Percentiles rank a stretch among this genome's conserved stretches.
phyloP scores from a whole-genome alignment of 2,113 vertebrate genomes.

The Elephas maximus region DNA sequence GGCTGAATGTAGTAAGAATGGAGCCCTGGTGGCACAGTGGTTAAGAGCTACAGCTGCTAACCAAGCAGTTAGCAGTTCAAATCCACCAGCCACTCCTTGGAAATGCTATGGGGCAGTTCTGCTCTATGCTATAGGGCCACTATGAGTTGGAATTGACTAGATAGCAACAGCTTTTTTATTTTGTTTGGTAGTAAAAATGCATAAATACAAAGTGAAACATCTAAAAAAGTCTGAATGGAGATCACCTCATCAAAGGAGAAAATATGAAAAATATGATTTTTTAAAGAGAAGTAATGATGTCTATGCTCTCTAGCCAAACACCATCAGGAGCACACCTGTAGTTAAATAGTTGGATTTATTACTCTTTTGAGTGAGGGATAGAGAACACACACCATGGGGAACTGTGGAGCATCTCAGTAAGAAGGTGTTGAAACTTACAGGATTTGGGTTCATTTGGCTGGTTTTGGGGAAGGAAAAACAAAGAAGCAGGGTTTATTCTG shows the following conservation, averaged over 20 bases:
- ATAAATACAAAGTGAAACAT: neutral
- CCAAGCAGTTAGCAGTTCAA: too few species aligned
- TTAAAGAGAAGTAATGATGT: neutral
- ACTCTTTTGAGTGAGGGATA: neutral
- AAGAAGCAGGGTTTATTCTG: neutral
- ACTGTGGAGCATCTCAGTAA: too few species aligned
- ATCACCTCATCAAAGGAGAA: neutral
- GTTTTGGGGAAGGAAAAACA: neutral
- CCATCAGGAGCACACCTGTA: neutral
- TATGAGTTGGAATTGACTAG: too few species aligned
- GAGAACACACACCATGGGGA: neutral
- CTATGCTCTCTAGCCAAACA: neutral
- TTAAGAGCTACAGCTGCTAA: too few species aligned
- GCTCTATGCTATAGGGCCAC: too few species aligned
- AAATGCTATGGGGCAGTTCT: too few species aligned
- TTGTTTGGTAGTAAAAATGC: neutral
- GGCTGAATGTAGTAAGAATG: too few species aligned
- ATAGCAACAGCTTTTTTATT: too few species aligned
- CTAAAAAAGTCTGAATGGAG: neutral
- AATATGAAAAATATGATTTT: neutral
- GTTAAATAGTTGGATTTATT: neutral
- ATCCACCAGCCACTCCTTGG: too few species aligned
- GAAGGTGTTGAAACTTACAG: neutral
- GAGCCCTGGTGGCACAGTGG: too few species aligned
- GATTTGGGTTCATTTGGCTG: neutral